Percentiles rank a stretch among this genome's conserved stretches.
Conservation (phyloP, 2,888 invertebrate genomes). For the Drosophila siamana region DNA sequence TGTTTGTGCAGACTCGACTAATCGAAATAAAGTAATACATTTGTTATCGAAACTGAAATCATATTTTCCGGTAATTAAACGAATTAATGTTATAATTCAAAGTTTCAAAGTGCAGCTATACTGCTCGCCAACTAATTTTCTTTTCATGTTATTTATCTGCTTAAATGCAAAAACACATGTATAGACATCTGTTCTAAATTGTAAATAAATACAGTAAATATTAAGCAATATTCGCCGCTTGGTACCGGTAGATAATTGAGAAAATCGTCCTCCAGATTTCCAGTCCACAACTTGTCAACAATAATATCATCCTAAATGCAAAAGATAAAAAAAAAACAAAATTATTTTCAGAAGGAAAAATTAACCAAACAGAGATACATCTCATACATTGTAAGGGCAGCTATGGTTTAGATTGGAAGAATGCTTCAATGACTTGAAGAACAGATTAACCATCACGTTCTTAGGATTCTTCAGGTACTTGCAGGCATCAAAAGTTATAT, state of each 20-base stretch:
- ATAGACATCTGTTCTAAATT: neutral
- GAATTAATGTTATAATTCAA: neutral
- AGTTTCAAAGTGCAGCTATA: no score
- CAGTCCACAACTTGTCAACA: constrained; percentile 19
- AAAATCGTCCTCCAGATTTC: constrained; percentile 5
- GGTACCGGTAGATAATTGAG: constrained; percentile 3
- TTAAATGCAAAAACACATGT: neutral
- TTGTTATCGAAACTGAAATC: neutral
- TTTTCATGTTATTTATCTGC: no score
- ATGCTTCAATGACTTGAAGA: constrained; percentile 4
- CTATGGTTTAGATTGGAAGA: constrained; percentile 43
- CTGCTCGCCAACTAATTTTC: no score
- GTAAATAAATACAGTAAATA: neutral
- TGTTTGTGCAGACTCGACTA: neutral
- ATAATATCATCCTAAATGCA: constrained; percentile 1
- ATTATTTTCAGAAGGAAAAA: neutral
- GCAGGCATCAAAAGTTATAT: constrained; percentile 36
- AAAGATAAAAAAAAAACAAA: neutral
- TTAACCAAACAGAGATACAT: neutral
- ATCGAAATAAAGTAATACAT: neutral
- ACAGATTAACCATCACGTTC: neutral
- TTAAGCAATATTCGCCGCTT: neutral
- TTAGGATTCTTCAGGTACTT: constrained; percentile 24
- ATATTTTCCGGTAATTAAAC: neutral
- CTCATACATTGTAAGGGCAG: constrained; percentile 32